phyloP scores from a whole-genome alignment of 2,888 invertebrate species.

The Platycheirus albimanus region DNA sequence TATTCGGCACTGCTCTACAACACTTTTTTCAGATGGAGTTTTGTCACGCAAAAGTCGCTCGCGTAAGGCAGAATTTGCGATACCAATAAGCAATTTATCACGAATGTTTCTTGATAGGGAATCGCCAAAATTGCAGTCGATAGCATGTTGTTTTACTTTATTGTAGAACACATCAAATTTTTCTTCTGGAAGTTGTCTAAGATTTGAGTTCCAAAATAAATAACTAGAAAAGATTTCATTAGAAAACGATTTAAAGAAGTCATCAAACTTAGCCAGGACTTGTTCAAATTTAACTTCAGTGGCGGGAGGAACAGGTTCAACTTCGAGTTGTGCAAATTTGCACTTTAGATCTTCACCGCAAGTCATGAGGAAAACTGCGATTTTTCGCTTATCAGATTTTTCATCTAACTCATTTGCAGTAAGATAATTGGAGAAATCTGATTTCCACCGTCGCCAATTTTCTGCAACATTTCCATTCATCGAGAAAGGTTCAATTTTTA shows the following conservation, averaged over 20 bases:
- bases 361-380: conserved; percentile 6
- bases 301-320: conserved; percentile 1
- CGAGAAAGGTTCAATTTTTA: neutral
- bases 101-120: too few species aligned
- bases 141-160: conserved; percentile 11
- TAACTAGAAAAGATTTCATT: conserved; percentile 6
- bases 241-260: conserved; percentile 5
- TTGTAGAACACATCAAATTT: conserved; percentile 9
- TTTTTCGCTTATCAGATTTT: too few species aligned
- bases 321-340: neutral
- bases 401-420: too few species aligned
- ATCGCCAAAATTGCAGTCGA: conserved; percentile 7
- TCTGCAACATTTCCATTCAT: conserved; percentile 1
- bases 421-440: too few species aligned
- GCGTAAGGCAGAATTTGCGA: too few species aligned
- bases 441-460: neutral
- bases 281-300: conserved; percentile 6
- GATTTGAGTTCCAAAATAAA: conserved; percentile 9
- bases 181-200: conserved; percentile 13
- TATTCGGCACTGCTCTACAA: conserved; percentile 2
- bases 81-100: too few species aligned
- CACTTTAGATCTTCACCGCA: conserved; percentile 3
- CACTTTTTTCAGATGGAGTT: neutral
- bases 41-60: neutral
- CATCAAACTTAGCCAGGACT: conserved; percentile 5